Base-by-base conservation (phyloP, 2,797 vertebrate species). In the Ambastaia sidthimunki region DNA sequence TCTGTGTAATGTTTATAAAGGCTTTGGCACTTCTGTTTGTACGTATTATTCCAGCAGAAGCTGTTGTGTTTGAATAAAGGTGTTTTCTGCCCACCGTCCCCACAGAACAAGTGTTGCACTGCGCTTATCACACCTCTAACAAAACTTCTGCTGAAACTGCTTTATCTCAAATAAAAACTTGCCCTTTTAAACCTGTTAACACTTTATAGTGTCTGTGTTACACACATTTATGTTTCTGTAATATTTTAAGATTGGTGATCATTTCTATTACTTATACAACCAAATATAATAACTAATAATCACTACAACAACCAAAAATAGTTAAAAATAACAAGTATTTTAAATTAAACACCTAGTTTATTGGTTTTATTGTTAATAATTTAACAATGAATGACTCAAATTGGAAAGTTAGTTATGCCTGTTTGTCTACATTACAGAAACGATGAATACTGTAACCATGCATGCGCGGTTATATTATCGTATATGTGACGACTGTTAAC, bases 71-170 rank as follows among this genome's bases (percentile, higher is more conserved):
- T 15, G 55, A 47, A 71, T 31, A 25, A 19, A 63, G 3, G 28
- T 37, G n/a, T 31, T 31, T 31, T 31, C 31, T 4, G 31, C 31
- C 31, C 31, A 31, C 31, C 31, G 31, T 31, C 18, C 54, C 67
- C 25, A 13, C 41, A 23, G 47, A 68, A 71, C 44, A 44, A 44
- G 28, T 54, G 19, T 71, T 63, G 57, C 68, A 78, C 68, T 63
- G 68, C 47, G 16, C 44, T 62, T 70, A 28, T 60, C 41, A 48
- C 55, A 78, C 52, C 55, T 78, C 31, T 28, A 3, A 41, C 12
- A 31, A 71, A 63, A 63, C 57, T 62, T 78, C 3, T 47, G 66
- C 54, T 34, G 44, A 68, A n/a, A 50, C 19, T 25, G 13, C 34
- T 62, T 15, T 7, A 9, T 7, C 16, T 54, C 50, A 37, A 7